A percentile compares a stretch with the other conserved stretches of the same genome.
Evolutionary conservation across 2,797 vertebrate genomes (phyloP).

Genomic region (Brachyrhaphis roseni): DNA sequence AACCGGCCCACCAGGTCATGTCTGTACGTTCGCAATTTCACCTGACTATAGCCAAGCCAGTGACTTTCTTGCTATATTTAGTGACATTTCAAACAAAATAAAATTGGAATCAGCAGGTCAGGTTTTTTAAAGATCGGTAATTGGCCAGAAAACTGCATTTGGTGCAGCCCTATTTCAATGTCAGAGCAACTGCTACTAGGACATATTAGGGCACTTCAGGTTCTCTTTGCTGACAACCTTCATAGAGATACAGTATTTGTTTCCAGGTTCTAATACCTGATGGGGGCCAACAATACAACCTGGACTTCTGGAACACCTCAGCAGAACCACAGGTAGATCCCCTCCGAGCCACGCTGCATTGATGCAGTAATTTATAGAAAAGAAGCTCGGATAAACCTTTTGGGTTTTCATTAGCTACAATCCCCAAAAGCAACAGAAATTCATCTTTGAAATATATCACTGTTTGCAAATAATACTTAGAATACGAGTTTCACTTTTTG

Average conservation of each 20-base stretch:
- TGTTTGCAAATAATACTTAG: background rate
- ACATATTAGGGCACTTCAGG: background rate
- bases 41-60: too few species aligned
- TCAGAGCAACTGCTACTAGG: background rate
- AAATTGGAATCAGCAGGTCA: too few species aligned
- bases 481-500: background rate
- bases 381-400: background rate
- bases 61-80: too few species aligned
- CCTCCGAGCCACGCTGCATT: background rate
- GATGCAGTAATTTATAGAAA: background rate
- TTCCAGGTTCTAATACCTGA: background rate
- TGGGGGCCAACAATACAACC: background rate
- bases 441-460: background rate
- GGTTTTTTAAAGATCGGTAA: too few species aligned
- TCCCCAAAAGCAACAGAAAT: background rate
- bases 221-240: background rate
- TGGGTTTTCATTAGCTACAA: background rate
- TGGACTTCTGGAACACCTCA: background rate
- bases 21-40: too few species aligned
- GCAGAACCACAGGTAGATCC: background rate
- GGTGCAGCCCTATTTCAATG: background rate
- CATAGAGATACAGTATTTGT: background rate
- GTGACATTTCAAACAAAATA: too few species aligned
- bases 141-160: too few species aligned
- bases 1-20: too few species aligned